phyloP scores from a whole-genome alignment of 2,888 invertebrate species.

The Pammene aurita region DNA sequence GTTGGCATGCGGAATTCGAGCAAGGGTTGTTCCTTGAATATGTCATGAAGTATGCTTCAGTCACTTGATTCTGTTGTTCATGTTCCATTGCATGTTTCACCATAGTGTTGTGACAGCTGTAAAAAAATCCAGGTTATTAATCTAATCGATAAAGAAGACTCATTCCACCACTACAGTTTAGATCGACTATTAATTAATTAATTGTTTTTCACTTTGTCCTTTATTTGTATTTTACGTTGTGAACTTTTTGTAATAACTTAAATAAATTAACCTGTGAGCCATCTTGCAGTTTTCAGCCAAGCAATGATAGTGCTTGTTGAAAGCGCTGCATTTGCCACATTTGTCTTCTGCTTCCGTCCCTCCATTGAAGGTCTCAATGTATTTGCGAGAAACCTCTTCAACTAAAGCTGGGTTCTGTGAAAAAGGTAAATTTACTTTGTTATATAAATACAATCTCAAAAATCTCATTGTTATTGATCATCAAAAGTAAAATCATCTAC shows the following conservation, averaged over 20 bases:
- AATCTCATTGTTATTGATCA: no score
- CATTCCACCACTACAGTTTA: no score
- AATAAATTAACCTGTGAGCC: constrained; percentile 83
- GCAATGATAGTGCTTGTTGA: constrained; percentile 95
- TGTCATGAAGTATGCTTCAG: constrained; percentile 89
- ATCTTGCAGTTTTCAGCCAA: constrained; percentile 89
- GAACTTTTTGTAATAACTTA: no score
- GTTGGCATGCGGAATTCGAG: constrained; percentile 87
- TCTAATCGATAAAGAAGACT: background rate
- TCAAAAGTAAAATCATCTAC: no score
- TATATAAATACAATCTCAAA: background rate
- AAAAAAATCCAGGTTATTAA: constrained; percentile 22
- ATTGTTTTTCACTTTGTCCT: no score
- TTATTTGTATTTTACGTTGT: no score
- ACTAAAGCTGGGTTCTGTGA: constrained; percentile 82
- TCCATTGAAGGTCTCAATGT: constrained; percentile 77
- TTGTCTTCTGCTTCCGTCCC: constrained; percentile 82
- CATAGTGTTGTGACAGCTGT: constrained; percentile 86
- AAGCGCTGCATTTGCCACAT: constrained; percentile 82
- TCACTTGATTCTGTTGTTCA: constrained; percentile 93
- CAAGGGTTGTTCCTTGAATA: constrained; percentile 85
- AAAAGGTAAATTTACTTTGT: constrained; percentile 1
- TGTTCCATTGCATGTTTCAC: constrained; percentile 94
- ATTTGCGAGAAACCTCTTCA: constrained; percentile 81
- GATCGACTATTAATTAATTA: no score